These are phyloP conservation scores for Heliconius hermathena DNA, from an alignment of 1,140 invertebrate species.

Conservation along the genomic window DNA sequence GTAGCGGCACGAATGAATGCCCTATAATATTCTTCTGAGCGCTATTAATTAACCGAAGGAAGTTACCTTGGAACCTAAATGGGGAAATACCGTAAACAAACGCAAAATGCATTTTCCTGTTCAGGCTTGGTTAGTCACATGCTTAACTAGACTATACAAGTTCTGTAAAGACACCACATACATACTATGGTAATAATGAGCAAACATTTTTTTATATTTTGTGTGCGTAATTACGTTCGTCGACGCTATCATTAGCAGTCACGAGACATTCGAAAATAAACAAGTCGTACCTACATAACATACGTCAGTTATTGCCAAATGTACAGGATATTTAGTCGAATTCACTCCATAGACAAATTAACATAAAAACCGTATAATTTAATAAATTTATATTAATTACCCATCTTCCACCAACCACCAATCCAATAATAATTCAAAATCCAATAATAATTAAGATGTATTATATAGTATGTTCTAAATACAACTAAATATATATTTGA, in stretches of 20 bases:
- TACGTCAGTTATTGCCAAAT: slow-evolving; percentile 55
- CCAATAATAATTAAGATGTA: no score
- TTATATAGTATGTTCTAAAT: no score
- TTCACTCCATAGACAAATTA: neutral
- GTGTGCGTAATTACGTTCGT: slow-evolving; percentile 31
- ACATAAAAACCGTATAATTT: no score
- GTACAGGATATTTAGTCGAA: neutral
- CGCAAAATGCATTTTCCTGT: slow-evolving; percentile 5
- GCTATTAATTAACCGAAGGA: neutral
- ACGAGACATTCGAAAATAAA: slow-evolving; percentile 72
- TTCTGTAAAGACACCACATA: neutral
- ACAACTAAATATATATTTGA: no score
- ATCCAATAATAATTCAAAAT: no score
- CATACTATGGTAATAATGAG: neutral
- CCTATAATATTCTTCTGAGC: neutral
- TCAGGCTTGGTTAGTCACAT: neutral
- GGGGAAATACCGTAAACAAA: slow-evolving; percentile 12
- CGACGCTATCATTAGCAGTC: slow-evolving; percentile 40
- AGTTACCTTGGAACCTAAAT: slow-evolving; percentile 5
- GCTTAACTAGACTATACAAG: neutral
- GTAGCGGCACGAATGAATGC: neutral
- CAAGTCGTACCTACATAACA: slow-evolving; percentile 41
- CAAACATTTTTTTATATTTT: neutral
- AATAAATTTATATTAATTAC: no score
- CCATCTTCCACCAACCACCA: no score